These are phyloP conservation scores for Megaceryle alcyon DNA, from an alignment of 2,797 vertebrate species.

Conservation along the genomic window DNA sequence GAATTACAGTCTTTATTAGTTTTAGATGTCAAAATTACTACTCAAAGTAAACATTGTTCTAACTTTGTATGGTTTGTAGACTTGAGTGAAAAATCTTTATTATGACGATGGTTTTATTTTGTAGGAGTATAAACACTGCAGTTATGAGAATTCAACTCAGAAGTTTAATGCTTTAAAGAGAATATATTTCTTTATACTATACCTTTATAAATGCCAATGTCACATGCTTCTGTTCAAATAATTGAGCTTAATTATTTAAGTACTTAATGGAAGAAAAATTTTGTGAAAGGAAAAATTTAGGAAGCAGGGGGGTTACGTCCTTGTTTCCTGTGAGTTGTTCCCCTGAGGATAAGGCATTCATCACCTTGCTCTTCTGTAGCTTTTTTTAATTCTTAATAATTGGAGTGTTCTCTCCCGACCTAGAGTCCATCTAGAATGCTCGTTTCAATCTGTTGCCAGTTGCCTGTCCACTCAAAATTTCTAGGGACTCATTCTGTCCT, in stretches of 20 bases:
- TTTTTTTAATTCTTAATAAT: neutral
- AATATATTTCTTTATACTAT: neutral
- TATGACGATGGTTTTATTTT: conserved; percentile 28
- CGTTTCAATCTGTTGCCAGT: neutral
- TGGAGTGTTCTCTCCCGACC: neutral
- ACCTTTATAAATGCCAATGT: neutral
- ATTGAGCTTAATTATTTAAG: neutral
- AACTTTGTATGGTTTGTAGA: neutral
- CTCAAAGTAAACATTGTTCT: conserved; percentile 33
- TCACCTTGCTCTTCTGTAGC: neutral
- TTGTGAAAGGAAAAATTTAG: neutral
- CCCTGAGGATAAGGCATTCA: neutral
- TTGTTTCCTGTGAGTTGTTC: neutral
- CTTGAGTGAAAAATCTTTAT: neutral
- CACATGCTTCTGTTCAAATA: neutral
- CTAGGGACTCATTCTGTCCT: neutral
- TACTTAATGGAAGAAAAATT: neutral
- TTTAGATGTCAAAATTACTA: conserved; percentile 21
- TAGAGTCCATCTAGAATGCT: neutral
- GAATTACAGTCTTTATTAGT: conserved; percentile 41
- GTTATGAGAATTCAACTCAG: neutral
- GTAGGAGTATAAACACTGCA: neutral
- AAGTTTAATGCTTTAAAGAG: neutral
- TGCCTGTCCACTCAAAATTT: neutral
- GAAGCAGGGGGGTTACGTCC: neutral